A percentile compares a stretch with the other conserved stretches of the same genome.
phyloP scores from a whole-genome alignment of 1,140 invertebrate species.

The Leptopilina clavipes region DNA sequence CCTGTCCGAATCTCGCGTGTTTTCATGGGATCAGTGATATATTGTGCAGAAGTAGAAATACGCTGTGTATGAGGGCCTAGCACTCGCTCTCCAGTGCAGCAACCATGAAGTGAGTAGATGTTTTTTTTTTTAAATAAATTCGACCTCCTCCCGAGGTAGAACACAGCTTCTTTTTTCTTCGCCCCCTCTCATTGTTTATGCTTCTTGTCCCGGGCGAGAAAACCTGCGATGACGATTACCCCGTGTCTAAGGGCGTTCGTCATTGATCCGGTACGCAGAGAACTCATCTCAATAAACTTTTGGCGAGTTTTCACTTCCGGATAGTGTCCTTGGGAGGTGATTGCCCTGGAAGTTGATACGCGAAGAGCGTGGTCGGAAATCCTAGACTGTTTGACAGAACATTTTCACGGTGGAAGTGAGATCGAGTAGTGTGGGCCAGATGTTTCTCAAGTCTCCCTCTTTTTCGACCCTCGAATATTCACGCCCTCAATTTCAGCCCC shows the following conservation, averaged over 20 bases:
- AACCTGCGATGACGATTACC: slow-evolving; percentile 15
- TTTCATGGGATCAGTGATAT: slow-evolving; percentile 74
- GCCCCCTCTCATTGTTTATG: slow-evolving; percentile 45
- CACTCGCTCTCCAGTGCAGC: slow-evolving; percentile 67
- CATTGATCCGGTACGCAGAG: background rate
- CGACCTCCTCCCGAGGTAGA: slow-evolving; percentile 42
- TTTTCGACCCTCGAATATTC: slow-evolving; percentile 14
- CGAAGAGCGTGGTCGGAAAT: slow-evolving; percentile 10
- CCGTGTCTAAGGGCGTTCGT: background rate
- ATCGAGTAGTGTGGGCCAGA: background rate
- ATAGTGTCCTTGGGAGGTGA: slow-evolving; percentile 24
- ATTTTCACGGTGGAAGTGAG: slow-evolving; percentile 3
- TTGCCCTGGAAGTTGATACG: background rate
- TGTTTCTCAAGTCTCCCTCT: slow-evolving; percentile 26
- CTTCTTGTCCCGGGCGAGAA: background rate
- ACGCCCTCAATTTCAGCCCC: slow-evolving; percentile 23
- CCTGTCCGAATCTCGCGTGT: slow-evolving; percentile 71
- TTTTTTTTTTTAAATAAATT: slow-evolving; percentile 17
- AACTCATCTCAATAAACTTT: background rate
- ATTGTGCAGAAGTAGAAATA: slow-evolving; percentile 68
- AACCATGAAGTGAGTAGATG: slow-evolving; percentile 73
- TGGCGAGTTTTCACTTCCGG: background rate
- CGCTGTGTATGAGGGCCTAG: slow-evolving; percentile 71
- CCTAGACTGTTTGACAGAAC: background rate
- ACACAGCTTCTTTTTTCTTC: slow-evolving; percentile 44